Base-by-base conservation (phyloP, 2,797 vertebrate species). In the Sebastes minor region DNA sequence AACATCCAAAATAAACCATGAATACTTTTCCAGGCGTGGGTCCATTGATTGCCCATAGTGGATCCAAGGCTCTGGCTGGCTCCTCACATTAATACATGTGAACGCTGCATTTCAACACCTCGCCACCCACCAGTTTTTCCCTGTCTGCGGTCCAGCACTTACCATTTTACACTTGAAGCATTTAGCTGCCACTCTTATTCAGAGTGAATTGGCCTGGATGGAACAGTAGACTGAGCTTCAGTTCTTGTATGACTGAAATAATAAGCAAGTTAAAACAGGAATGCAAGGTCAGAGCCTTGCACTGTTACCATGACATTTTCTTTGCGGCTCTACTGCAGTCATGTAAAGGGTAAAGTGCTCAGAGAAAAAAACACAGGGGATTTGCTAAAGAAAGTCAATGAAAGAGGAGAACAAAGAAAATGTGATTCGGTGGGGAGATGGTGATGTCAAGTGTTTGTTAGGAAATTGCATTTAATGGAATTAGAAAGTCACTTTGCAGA, bases 121-220 rank as follows among this genome's bases (percentile, higher is more conserved):
- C 42, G 0, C 72, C 86, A 74, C 74, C 72, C 65, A 81, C 70
- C 77, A 65, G 77, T 62, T 74, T 65, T 68, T 33, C 62, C 52
- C 25, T 66, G 76, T 69, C 78, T 74, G 79, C 55, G 52, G 60
- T 71, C 80, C 82, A 63, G 30, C 23, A 1, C 64, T 84, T 86
- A 73, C 71, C 67, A 82, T 80, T 88, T 87, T 71, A 79, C 71
- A 87, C 74, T 71, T 22, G 23, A 85, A 33, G 62, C 52, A 75
- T 82, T 90, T 57, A 78, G 75, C 78, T 81, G 84, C 65, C 61
- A 71, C 55, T 84, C 53, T 80, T 30, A 77, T 77, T 82, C 72
- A 85, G 71, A 84, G 72, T 72, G 70, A 82, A 83, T 81, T 79
- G 78, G 68, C 60, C 73, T 59, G 70, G 56, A 59, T 35, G 74